Conservation (phyloP, 1,140 invertebrate genomes). For the Bombus huntii region DNA sequence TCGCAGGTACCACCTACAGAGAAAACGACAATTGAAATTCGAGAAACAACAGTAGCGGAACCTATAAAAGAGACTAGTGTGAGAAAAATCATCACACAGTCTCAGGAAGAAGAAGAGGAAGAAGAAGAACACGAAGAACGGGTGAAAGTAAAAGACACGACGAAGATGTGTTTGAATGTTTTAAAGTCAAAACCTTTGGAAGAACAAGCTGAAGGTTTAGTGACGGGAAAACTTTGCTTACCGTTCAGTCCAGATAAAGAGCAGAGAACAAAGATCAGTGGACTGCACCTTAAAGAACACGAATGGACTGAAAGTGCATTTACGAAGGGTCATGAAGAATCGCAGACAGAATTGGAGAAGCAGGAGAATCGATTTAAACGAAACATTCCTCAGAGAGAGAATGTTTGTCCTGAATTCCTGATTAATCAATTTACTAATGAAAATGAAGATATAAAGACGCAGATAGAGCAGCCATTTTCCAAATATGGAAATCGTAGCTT, state of each 20-base stretch:
- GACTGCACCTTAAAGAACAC: background rate
- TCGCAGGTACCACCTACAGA: constrained; percentile 12
- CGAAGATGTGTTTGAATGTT: constrained; percentile 11
- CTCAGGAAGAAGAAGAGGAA: background rate
- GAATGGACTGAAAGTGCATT: constrained; percentile 21
- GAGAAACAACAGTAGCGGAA: background rate
- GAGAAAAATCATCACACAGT: background rate
- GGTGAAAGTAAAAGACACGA: background rate
- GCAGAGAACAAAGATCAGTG: background rate
- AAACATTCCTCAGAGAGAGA: background rate
- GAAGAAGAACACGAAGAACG: background rate
- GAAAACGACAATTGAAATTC: constrained; percentile 11
- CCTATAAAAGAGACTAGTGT: background rate
- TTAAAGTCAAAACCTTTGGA: background rate
- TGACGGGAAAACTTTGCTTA: constrained; percentile 8
- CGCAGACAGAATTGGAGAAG: background rate
- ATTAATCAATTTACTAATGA: too few species aligned
- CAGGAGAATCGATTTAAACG: background rate
- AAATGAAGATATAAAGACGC: background rate
- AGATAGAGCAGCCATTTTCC: background rate
- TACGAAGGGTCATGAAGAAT: background rate
- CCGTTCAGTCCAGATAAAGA: background rate
- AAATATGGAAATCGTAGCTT: background rate
- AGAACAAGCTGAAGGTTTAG: background rate
- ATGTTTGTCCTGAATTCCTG: background rate